Evolutionary conservation across 2,113 vertebrate genomes (phyloP), one percentile per base, ranked within the genome.

Genomic region (Solea solea): DNA sequence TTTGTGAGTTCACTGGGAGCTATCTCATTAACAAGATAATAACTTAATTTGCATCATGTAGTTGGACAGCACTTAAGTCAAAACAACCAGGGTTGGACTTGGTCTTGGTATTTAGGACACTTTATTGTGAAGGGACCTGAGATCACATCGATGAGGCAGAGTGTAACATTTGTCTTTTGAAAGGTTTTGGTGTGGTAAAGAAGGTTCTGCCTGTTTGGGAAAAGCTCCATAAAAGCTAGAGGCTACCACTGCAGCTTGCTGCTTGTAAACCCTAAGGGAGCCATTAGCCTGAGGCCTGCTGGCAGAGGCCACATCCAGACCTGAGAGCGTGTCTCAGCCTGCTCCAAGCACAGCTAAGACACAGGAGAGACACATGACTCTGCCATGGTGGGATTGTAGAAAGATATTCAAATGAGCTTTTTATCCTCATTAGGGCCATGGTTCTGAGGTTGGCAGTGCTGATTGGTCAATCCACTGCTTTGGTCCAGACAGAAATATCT

Each of bases 261-360:
- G 83, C 79, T 54, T 64, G 78, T 80, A 71, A 76, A 78, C 71
- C 86, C 76, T 12, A 52, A 70, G 86, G 78, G 82, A 78, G 55
- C 66, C 59, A 56, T 88, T 78, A 78, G 68, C 68, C 58, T 12
- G 54, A 55, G 76, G 82, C 74, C 75, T 7, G 54, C 79, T 73
- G 81, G 83, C 83, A 64, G 76, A 76, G 74, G 62, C 65, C 72
- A 7, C 78, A 52, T 64, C 72, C 46, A 41, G 60, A 49, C 78
- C 72, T 62, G 81, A 86, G 76, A 57, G 64, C 46, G 25, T 54
- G 73, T 76, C 84, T 87, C 40, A 54, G 74, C 69, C 48, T 27
- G 74, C 16, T 70, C 67, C 67, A 74, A 78, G 68, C 46, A 28
- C 52, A 41, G 53, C 46, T 48, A 1, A 72, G 34, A 55, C 49